Base-by-base conservation (phyloP, 2,113 vertebrate genomes). In the Bostrychus sinensis region DNA sequence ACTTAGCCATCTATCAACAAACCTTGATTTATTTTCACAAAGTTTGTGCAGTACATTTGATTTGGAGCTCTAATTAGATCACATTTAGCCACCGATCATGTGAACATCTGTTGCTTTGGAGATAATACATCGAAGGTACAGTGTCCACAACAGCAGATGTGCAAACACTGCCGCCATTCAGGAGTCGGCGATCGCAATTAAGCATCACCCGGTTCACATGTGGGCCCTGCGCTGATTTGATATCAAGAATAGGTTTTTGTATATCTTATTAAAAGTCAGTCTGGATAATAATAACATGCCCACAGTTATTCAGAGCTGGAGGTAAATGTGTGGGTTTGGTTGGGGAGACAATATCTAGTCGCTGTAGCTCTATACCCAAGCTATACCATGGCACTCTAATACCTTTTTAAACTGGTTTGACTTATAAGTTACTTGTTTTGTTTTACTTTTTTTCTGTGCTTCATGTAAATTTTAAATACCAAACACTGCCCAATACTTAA, bases 81-180 rank as follows among this genome's bases (percentile, higher is more conserved):
- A 59, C 80, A 78, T 71, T 69, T 64, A 72, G 53, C 14, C 1
- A 1, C 43, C 34, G 69, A 72, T 86, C 89, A 89, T 86, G 83
- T 89, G 88, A 75, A 26, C 66, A 42, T 30, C 53, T 5, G 50
- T 66, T 43, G 53, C 79, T 78, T 63, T 50, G 51, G 73, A 53
- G 73, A 70, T 70, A 62, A 83, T 71, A 61, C 58, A 67, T 69
- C n/a, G 37, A 37, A 50, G 41, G 37, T 11, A 39, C 37, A 68
- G 48, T 45, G 61, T 48, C 34, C 37, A 63, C 41, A 78, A 20
- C 60, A 75, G 73, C 80, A 83, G 80, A 82, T 78, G 74, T 72
- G 56, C 72, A 72, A 80, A 86, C 86, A 87, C 65, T 63, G 69
- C 60, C 22, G 34, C 78, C 48, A 86, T 89, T 90, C 72, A 88